These are phyloP conservation scores for Seriola dumerili DNA, from an alignment of 2,113 vertebrate species.

Conservation along the genomic window DNA sequence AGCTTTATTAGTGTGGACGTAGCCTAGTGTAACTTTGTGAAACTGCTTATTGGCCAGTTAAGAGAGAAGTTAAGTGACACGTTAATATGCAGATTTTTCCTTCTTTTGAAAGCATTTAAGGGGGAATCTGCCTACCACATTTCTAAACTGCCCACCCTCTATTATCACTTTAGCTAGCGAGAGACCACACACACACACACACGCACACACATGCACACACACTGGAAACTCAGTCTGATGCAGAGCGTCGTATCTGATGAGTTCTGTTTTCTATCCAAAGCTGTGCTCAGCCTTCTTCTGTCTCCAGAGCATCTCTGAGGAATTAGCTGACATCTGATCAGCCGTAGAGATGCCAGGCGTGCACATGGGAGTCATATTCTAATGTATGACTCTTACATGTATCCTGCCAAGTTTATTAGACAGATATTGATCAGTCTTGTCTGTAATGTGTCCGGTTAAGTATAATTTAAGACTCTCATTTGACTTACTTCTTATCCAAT, in stretches of 20 bases:
- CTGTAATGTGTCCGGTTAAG: constrained; percentile 9
- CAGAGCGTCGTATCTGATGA: constrained; percentile 18
- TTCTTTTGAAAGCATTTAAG: not conserved
- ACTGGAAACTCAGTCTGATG: constrained; percentile 23
- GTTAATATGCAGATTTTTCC: not conserved
- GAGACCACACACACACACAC: not conserved
- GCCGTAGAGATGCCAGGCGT: constrained; percentile 34
- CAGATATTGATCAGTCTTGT: constrained; percentile 20
- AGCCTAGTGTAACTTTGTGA: not conserved
- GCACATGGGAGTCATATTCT: constrained; percentile 23
- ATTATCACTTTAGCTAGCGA: not conserved
- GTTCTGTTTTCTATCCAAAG: constrained; percentile 41
- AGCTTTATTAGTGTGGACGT: no score
- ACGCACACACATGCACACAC: constrained; percentile 3
- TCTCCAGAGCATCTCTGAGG: constrained; percentile 62
- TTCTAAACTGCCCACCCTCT: not conserved
- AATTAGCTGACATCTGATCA: constrained; percentile 64
- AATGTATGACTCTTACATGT: constrained; percentile 26
- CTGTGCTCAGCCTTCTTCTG: constrained; percentile 40
- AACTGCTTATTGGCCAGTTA: not conserved
- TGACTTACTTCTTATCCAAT: not conserved
- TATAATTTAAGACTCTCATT: constrained; percentile 33
- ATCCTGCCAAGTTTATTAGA: constrained; percentile 26
- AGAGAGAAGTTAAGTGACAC: not conserved
- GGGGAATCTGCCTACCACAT: not conserved